These are phyloP conservation scores for Drosophila sulfurigaster DNA, from an alignment of 1,140 invertebrate species.

Conservation along the genomic window DNA sequence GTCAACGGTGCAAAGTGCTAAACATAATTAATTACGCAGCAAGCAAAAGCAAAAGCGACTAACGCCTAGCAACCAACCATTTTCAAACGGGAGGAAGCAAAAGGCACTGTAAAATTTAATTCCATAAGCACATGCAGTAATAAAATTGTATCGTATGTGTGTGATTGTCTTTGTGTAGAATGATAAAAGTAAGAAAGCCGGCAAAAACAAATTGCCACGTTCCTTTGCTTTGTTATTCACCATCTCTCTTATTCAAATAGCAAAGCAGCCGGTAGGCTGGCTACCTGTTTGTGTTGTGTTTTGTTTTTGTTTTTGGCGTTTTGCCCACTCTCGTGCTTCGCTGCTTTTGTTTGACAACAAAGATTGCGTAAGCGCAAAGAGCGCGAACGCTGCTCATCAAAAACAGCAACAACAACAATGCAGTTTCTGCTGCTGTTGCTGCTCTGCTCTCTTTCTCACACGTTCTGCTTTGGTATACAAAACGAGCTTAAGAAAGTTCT, in stretches of 20 bases:
- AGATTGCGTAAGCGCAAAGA: conserved; percentile 68
- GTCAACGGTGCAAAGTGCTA: conserved; percentile 50
- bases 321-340: conserved; percentile 41
- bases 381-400: conserved; percentile 3
- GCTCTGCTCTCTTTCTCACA: conserved; percentile 16
- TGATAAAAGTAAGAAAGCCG: conserved; percentile 9
- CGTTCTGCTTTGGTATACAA: not conserved
- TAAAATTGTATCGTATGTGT: not conserved
- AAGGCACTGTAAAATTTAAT: conserved; percentile 6
- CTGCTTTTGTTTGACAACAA: conserved; percentile 75
- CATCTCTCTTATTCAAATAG: conserved; percentile 36
- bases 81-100: not conserved
- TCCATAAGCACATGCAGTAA: conserved; percentile 6
- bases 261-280: conserved; percentile 37
- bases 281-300: conserved; percentile 62
- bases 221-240: not conserved
- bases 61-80: conserved; percentile 60
- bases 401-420: not conserved
- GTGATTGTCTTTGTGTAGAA: not conserved
- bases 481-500: conserved; percentile 5
- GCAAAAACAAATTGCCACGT: conserved; percentile 7
- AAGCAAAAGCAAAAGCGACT: conserved; percentile 25
- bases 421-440: not conserved
- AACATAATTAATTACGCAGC: conserved; percentile 67
- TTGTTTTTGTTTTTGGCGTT: conserved; percentile 52